These are phyloP conservation scores for Mesocricetus auratus DNA, from an alignment of 2,113 vertebrate species.

Conservation along the genomic window DNA sequence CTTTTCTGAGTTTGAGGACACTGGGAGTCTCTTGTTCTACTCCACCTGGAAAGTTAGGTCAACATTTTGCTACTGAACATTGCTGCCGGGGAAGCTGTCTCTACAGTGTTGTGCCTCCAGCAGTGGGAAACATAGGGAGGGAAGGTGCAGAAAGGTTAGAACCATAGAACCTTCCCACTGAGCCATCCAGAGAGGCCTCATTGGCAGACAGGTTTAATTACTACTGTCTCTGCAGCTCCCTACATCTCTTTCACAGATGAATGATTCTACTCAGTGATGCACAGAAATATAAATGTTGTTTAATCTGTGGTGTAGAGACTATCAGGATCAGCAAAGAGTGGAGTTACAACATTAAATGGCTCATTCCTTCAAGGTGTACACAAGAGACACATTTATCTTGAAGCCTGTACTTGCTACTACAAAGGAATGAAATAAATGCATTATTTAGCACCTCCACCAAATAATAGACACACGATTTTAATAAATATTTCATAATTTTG, in stretches of 20 bases:
- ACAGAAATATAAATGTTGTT: background rate
- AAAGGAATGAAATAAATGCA: constrained; percentile 1
- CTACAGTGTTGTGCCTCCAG: background rate
- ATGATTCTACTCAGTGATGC: background rate
- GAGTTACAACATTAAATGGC: background rate
- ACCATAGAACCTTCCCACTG: too few species aligned
- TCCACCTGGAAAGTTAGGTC: background rate
- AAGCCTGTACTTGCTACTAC: background rate
- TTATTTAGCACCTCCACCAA: background rate
- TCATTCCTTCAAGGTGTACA: background rate
- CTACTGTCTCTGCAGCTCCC: background rate
- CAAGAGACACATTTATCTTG: background rate
- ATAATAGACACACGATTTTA: background rate
- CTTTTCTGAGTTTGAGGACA: constrained; percentile 16
- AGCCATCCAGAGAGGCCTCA: background rate
- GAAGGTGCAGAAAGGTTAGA: background rate
- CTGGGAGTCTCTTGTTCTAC: background rate
- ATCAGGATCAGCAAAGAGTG: background rate
- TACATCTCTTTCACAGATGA: background rate
- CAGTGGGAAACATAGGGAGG: background rate
- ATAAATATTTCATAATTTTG: background rate
- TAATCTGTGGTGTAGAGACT: background rate
- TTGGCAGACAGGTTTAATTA: background rate
- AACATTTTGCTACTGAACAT: constrained; percentile 42
- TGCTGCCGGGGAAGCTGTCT: background rate